Conservation (phyloP, 23 tunicate species). For the Halocynthia roretzi region DNA sequence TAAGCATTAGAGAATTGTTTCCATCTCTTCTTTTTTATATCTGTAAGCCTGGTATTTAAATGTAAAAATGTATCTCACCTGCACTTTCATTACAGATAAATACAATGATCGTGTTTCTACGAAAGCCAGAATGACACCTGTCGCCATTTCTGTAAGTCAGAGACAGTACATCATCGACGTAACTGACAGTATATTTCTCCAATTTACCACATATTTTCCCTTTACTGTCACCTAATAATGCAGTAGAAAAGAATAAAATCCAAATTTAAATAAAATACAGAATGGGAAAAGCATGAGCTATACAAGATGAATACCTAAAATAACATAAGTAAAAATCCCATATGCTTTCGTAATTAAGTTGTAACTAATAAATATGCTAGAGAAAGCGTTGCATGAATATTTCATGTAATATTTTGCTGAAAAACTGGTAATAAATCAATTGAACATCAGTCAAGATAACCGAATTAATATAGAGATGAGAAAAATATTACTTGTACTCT, state of each 20-base stretch:
- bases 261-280: too few species aligned
- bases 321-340: too few species aligned
- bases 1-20: background rate
- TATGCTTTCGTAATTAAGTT: too few species aligned
- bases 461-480: background rate
- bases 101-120: constrained; percentile 39
- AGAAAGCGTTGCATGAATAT: too few species aligned
- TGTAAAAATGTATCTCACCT: constrained; percentile 11
- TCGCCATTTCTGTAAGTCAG: constrained; percentile 42
- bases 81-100: constrained; percentile 62
- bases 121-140: constrained; percentile 41
- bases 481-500: constrained; percentile 16
- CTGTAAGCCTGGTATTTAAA: background rate
- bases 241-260: too few species aligned
- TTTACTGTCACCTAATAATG: constrained; percentile 2
- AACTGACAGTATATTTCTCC: constrained; percentile 26
- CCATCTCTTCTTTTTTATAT: background rate
- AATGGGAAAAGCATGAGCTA: too few species aligned
- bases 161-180: constrained; percentile 45
- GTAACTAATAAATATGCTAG: too few species aligned
- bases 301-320: too few species aligned
- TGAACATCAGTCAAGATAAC: too few species aligned
- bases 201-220: constrained; percentile 26
- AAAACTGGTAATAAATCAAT: too few species aligned
- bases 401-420: too few species aligned